Conservation (phyloP, 2,888 invertebrate species). For the Nymphalis polychloros region DNA sequence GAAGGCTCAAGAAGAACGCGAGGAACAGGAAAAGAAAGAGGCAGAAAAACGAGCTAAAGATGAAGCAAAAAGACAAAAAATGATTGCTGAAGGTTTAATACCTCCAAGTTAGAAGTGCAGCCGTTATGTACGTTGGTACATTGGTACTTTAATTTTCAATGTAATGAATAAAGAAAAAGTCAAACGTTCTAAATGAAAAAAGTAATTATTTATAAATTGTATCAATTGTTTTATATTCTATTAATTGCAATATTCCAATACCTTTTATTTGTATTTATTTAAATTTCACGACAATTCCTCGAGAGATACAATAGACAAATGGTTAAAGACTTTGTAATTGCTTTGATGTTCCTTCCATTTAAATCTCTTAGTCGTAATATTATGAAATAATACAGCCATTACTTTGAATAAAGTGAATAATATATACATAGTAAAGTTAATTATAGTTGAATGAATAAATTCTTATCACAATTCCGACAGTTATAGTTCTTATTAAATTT, state of each 20-base stretch:
- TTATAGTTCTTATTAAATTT: no score
- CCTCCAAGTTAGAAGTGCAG: constrained; percentile 40
- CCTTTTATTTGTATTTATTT: background rate
- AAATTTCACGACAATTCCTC: background rate
- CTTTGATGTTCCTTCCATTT: background rate
- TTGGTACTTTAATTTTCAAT: no score
- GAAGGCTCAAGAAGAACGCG: constrained; percentile 66
- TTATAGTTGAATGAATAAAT: no score
- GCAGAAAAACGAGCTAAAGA: constrained; percentile 61
- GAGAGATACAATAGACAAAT: background rate
- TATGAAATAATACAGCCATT: no score
- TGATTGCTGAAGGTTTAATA: constrained; percentile 67
- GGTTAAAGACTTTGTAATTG: background rate
- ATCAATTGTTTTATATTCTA: background rate
- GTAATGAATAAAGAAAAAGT: background rate
- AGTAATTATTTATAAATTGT: background rate
- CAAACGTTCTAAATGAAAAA: background rate
- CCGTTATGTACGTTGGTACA: no score
- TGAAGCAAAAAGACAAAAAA: constrained; percentile 62
- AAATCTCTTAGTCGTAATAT: background rate
- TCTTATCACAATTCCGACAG: no score
- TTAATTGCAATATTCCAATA: background rate
- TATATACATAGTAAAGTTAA: no score
- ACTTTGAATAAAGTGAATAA: no score
- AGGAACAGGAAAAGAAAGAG: constrained; percentile 61